Percentiles rank a stretch among this genome's conserved stretches.
Evolutionary conservation across 2,113 vertebrate genomes (phyloP).

Genomic region (Paramormyrops kingsleyae): DNA sequence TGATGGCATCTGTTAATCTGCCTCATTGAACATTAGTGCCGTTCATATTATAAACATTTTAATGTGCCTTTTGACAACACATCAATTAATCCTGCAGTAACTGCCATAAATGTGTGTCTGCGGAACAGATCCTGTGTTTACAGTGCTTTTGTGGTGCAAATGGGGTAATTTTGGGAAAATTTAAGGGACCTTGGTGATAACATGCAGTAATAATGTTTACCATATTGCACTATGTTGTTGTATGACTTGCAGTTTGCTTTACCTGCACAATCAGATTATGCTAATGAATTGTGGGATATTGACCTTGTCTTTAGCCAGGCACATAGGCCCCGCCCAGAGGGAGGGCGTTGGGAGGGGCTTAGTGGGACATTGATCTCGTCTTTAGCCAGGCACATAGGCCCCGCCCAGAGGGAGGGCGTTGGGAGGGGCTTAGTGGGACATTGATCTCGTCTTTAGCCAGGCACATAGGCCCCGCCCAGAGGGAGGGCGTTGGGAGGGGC

Average conservation of each 20-base stretch:
- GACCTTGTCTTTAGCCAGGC: too few relatives aligned
- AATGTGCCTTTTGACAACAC: not conserved
- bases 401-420: too few relatives aligned
- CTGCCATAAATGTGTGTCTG: not conserved
- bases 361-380: too few relatives aligned
- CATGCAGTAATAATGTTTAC: not conserved
- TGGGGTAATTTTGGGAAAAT: not conserved
- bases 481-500: not conserved
- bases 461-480: not conserved
- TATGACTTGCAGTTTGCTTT: not conserved
- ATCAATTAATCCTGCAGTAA: slow-evolving; percentile 1
- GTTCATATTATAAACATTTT: not conserved
- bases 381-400: too few relatives aligned
- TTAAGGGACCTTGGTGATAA: not conserved
- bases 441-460: not conserved
- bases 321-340: not conserved
- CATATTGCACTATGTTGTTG: not conserved
- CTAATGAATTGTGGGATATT: not conserved
- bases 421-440: too few relatives aligned
- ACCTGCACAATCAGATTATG: not conserved
- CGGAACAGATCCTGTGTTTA: not conserved
- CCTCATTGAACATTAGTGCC: not conserved
- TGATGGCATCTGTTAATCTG: not conserved
- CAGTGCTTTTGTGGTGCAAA: not conserved
- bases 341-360: too few relatives aligned